A percentile compares a stretch with the other conserved stretches of the same genome.
Conservation (phyloP, 1,140 invertebrate genomes). For the Rhynchophorus ferrugineus region DNA sequence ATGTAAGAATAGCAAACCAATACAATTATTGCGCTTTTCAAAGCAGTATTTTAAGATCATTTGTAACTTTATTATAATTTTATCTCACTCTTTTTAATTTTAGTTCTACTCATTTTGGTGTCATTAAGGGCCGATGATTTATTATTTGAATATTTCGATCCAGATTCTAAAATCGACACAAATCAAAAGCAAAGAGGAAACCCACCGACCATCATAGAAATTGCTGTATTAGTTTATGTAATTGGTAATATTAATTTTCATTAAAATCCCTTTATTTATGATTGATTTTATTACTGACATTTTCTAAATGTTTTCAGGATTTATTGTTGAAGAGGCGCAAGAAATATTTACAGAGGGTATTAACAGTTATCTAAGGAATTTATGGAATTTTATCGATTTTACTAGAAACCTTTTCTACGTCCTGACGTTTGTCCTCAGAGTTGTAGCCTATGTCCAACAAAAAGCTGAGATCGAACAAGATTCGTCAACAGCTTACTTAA, state of each 20-base stretch:
- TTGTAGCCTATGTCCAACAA: conserved; percentile 72
- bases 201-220: conserved; percentile 67
- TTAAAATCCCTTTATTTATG: neutral
- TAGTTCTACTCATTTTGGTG: conserved; percentile 78
- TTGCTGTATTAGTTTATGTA: conserved; percentile 69
- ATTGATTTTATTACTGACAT: neutral
- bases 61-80: too few relatives aligned
- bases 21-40: too few relatives aligned
- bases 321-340: conserved; percentile 85
- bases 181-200: conserved; percentile 66
- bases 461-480: conserved; percentile 55
- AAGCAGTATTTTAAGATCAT: too few relatives aligned
- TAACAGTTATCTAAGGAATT: conserved; percentile 74
- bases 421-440: conserved; percentile 64
- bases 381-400: conserved; percentile 97
- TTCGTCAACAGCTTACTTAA: conserved; percentile 59
- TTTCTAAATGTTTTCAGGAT: conserved; percentile 55
- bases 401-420: conserved; percentile 80
- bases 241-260: conserved; percentile 48
- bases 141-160: conserved; percentile 63
- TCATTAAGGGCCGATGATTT: conserved; percentile 76
- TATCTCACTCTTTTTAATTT: too few relatives aligned
- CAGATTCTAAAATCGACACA: conserved; percentile 56
- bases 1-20: too few relatives aligned
- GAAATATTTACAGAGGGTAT: conserved; percentile 82